These are phyloP conservation scores for Taenioides sp. DNA, from an alignment of 2,797 vertebrate species.

Conservation along the genomic window DNA sequence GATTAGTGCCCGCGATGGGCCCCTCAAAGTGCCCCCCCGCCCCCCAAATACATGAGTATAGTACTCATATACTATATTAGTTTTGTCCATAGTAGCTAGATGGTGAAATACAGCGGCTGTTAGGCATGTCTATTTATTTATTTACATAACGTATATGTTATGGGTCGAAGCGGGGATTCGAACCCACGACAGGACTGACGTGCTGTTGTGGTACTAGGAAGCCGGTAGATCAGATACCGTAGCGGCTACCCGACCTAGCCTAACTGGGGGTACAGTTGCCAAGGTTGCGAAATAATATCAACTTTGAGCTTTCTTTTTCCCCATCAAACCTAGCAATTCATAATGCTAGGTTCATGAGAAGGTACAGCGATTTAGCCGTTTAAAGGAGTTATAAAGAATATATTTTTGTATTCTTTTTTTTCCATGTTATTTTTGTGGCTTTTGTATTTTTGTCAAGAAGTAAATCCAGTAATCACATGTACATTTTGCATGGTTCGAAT, in stretches of 20 bases:
- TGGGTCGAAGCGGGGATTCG: no score
- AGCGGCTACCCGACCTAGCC: slow-evolving; percentile 24
- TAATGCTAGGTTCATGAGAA: no score
- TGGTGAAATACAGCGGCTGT: neutral
- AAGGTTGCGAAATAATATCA: neutral
- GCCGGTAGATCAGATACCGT: slow-evolving; percentile 8
- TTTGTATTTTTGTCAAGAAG: no score
- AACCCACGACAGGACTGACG: neutral
- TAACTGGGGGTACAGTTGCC: neutral
- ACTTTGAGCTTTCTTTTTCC: neutral
- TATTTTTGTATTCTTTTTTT: neutral
- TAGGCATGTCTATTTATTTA: neutral
- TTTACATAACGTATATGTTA: neutral
- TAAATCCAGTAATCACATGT: no score
- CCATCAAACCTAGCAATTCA: no score
- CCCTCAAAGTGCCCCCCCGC: no score
- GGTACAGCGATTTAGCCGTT: no score
- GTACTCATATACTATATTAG: no score
- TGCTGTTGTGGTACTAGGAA: slow-evolving; percentile 11
- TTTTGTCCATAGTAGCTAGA: neutral
- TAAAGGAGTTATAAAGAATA: neutral
- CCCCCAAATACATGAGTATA: no score
- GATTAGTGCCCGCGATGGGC: no score
- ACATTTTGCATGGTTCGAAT: no score
- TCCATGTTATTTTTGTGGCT: no score